Conservation (phyloP, 2,888 invertebrate genomes). For the Mycogona germanica region DNA sequence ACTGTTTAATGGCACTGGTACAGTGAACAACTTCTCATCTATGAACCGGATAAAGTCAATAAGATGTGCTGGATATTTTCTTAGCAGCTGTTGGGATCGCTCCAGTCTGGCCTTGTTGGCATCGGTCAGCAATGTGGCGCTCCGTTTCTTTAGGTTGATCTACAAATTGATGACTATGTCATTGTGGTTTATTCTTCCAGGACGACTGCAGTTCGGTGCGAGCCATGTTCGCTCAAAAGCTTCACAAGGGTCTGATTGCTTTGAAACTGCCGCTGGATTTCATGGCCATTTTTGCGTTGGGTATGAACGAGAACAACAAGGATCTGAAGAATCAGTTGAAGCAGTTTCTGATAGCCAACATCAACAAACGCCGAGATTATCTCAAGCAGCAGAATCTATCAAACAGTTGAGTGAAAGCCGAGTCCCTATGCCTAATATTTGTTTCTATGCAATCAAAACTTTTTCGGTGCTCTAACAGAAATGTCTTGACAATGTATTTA, state of each 20-base stretch:
- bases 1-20: too few relatives aligned
- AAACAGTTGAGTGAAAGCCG: slow-evolving; percentile 31
- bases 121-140: too few relatives aligned
- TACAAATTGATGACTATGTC: too few relatives aligned
- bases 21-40: too few relatives aligned
- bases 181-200: slow-evolving; percentile 26
- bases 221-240: slow-evolving; percentile 73
- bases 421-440: slow-evolving; percentile 11
- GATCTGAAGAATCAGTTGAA: slow-evolving; percentile 45
- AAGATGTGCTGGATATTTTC: too few relatives aligned
- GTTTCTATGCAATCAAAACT: slow-evolving; percentile 10
- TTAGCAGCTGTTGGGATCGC: too few relatives aligned
- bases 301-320: slow-evolving; percentile 75
- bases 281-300: slow-evolving; percentile 88
- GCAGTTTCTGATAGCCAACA: slow-evolving; percentile 76
- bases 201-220: slow-evolving; percentile 53
- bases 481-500: slow-evolving; percentile 3
- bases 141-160: too few relatives aligned
- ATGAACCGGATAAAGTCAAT: too few relatives aligned
- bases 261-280: slow-evolving; percentile 74
- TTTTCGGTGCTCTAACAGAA: slow-evolving; percentile 24
- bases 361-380: slow-evolving; percentile 77
- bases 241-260: slow-evolving; percentile 70
- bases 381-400: slow-evolving; percentile 45
- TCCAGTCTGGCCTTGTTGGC: too few relatives aligned